Base-by-base conservation (phyloP, 2,797 vertebrate genomes). In the Fistularia tabacaria region DNA sequence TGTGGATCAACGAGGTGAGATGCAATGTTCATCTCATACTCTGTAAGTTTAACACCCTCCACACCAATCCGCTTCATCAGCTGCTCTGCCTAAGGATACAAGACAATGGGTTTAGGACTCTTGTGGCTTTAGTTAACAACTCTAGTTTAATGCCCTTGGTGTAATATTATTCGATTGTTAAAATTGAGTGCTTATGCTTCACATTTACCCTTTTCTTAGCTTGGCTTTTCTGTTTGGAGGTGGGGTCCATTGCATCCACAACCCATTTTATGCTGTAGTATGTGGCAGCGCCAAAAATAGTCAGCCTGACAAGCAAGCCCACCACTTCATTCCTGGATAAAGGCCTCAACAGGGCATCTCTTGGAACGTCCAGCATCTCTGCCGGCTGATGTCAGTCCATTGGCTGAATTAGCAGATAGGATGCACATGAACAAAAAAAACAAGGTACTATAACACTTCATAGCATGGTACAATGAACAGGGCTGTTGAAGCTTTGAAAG, bases 211-310 rank as follows among this genome's bases (percentile, higher is more conserved):
- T 85, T 78, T 92, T 93, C 82, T 92, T 92, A 54, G 91, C 87
- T 51, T 90, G 84, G 36, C 52, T 86, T 65, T 93, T 92, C 82
- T 92, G 91, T 69, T 91, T 92, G 45, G 78, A 64, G 1, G 90
- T 91, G 0, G 91, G 91, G 48, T 92, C 91, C 81, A 92, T 85
- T 3, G 89, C 89, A 0, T 93, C 92, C 3, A 93, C 76, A 10
- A 92, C 87, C 88, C 91, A 92, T 60, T 91, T 92, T 60, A 93
- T 92, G 74, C 88, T 87, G 72, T 88, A 93, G 71, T 93, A 93
- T 0, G 91, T 92, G 6, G 81, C 89, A 6, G 90, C 88, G 7
- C 91, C 91, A 63, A 93, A 92, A 53, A 93, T 68, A 7, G 90
- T 90, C 66, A 93, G 59, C 57, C 90, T 86, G 51, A 93, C 53